Conservation (phyloP, 2,113 vertebrate species). For the Sterrhoptilus dennistouni region DNA sequence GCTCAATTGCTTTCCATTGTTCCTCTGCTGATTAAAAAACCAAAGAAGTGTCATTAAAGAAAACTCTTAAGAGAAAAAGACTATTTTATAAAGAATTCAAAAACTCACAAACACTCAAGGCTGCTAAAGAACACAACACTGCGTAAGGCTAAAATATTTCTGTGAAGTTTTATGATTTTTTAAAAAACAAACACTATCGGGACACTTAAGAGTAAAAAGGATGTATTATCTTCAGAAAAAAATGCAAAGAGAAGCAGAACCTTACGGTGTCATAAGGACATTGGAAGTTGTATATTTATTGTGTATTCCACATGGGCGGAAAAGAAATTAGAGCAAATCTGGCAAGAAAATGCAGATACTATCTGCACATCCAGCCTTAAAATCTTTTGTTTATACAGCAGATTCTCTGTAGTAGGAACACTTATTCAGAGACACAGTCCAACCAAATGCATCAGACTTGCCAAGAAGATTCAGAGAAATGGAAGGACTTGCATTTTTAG, state of each 20-base stretch:
- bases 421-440: neutral
- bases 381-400: neutral
- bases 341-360: neutral
- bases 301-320: neutral
- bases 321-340: neutral
- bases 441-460: neutral
- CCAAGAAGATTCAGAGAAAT: neutral
- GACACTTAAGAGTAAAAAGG: neutral
- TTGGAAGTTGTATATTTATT: neutral
- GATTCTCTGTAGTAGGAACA: neutral
- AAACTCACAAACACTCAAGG: neutral
- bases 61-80: neutral
- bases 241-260: neutral
- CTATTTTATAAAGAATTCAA: neutral
- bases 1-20: conserved; percentile 28
- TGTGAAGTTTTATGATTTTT: neutral
- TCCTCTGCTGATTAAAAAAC: conserved; percentile 52
- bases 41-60: neutral
- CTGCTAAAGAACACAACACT: neutral
- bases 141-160: neutral
- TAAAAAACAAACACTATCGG: neutral
- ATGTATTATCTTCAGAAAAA: neutral
- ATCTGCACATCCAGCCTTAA: neutral
- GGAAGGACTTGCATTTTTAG: neutral
- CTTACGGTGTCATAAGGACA: neutral